phyloP scores from a whole-genome alignment of 2,797 vertebrate species.

The Hippopotamyrus pictus region DNA sequence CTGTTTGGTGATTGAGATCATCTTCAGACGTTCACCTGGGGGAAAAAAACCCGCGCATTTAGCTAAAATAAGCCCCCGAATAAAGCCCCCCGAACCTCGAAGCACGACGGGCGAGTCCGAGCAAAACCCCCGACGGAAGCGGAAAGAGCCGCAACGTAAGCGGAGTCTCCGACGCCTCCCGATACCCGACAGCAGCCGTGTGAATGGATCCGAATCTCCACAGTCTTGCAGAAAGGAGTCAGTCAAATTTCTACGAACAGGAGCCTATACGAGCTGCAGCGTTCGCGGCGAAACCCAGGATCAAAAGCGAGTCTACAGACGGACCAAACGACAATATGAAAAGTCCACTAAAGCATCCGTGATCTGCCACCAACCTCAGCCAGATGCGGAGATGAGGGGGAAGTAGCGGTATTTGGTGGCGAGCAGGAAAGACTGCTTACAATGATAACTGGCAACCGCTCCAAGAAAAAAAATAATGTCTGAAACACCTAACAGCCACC shows the following conservation, averaged over 20 bases:
- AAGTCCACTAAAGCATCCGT: neutral
- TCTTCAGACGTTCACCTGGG: constrained; percentile 33
- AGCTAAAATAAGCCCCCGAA: neutral
- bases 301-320: neutral
- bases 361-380: neutral
- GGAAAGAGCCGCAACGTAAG: neutral
- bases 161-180: neutral
- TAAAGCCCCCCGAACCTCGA: neutral
- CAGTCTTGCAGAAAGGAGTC: neutral
- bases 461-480: neutral
- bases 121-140: neutral
- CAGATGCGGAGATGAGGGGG: neutral
- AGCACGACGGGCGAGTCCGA: neutral
- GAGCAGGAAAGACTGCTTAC: neutral
- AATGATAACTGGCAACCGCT: neutral
- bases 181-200: neutral
- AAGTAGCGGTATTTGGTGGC: neutral
- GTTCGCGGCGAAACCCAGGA: neutral
- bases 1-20: constrained; percentile 66
- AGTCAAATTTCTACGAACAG: neutral
- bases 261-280: neutral
- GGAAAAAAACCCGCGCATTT: neutral
- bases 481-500: neutral
- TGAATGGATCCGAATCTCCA: neutral
- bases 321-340: neutral